These are phyloP conservation scores for Betta splendens DNA, from an alignment of 2,797 vertebrate genomes.

Conservation along the genomic window DNA sequence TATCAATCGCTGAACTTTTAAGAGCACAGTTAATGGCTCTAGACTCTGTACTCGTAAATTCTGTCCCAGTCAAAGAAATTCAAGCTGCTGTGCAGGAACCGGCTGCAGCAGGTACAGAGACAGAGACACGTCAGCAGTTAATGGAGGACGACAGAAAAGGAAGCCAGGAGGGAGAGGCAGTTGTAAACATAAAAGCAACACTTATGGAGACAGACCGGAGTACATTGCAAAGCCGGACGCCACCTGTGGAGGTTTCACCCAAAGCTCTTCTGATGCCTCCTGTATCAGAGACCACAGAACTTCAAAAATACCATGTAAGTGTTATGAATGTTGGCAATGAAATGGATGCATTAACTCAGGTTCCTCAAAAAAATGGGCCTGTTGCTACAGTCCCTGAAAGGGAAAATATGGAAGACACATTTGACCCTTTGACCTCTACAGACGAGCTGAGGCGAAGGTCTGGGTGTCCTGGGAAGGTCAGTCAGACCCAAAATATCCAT, in stretches of 20 bases:
- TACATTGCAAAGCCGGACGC: too few relatives aligned
- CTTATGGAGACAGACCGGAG: conserved; percentile 36
- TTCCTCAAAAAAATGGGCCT: conserved; percentile 8
- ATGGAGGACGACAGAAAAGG: conserved; percentile 17
- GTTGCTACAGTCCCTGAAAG: conserved; percentile 8
- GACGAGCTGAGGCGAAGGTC: conserved; percentile 18
- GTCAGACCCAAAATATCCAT: conserved; percentile 19
- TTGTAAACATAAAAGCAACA: conserved; percentile 47
- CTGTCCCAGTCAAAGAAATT: conserved; percentile 2
- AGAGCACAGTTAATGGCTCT: conserved; percentile 71
- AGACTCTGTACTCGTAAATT: conserved; percentile 27
- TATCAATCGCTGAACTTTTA: conserved; percentile 70
- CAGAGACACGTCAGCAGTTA: conserved; percentile 34
- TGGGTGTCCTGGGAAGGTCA: conserved; percentile 2
- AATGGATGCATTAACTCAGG: conserved; percentile 5
- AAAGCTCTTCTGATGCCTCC: conserved; percentile 43
- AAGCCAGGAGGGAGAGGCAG: conserved; percentile 11
- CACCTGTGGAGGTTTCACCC: conserved; percentile 29
- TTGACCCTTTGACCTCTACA: conserved; percentile 1
- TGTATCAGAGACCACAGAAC: conserved; percentile 27
- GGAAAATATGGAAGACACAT: conserved; percentile 10
- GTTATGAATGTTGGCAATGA: conserved; percentile 33
- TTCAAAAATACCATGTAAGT: conserved; percentile 22
- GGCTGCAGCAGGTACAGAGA: conserved; percentile 4
- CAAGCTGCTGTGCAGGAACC: conserved; percentile 12